Base-by-base conservation (phyloP, 2,113 vertebrate species). In the Aythya baeri region DNA sequence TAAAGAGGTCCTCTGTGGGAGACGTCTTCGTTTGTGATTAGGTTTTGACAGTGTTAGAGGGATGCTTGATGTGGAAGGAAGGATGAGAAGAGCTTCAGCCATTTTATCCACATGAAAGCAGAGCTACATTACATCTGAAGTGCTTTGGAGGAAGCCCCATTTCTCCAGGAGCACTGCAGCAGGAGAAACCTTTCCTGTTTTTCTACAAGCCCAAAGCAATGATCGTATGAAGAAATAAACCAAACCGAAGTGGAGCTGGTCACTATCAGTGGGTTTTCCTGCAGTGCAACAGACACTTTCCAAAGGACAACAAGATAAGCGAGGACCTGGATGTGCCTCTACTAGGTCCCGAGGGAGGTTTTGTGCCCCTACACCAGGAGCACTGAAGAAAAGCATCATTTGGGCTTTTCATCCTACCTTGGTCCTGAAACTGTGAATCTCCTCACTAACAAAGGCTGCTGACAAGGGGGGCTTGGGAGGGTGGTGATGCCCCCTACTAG, bases 11-110 rank as follows among this genome's bases (percentile, higher is more conserved):
- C 94, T 97, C 97, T 96, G 97, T 97, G 96, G 98, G 97, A 97
- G 91, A 97, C 96, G 97, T 97, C 98, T 98, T 98, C 98, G 96
- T 97, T 98, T 96, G 93, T 98, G 98, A 98, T 98, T 98, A 98
- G 98, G 96, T 97, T 98, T 96, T 97, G 98, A 98, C 95, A 97
- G 97, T 93, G 85, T 89, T 59, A 80, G 96, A 97, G 91, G 98
- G 94, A 97, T 55, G 67, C 74, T 98, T 96, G 96, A 93, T 95
- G 91, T 55, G 27, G 23, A 52, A 84, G 32, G 83, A 94, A 91
- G 46, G 93, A 88, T 71, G 75, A 62, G 90, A 94, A 94, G 92
- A 84, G 18, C 38, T 81, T 95, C 32, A 2, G 36, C 43, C 65
- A 91, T 97, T 97, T 97, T 93, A 88, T 57, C 55, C 59, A 58